Evolutionary conservation across 1,140 invertebrate species (phyloP).

Genomic region (Eurosta solidaginis): DNA sequence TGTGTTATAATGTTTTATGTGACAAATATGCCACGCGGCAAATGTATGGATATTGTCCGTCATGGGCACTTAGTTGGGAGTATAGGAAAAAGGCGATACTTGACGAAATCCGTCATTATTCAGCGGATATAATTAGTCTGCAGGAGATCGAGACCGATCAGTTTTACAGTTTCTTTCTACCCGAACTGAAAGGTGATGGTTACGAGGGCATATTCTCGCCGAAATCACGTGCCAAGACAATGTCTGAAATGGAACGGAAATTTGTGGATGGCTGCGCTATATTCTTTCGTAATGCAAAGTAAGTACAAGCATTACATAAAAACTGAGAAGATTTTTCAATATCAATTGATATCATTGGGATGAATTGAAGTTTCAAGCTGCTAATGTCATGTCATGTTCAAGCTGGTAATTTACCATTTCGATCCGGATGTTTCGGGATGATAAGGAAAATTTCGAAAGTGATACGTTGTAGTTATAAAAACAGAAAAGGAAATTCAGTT

Average conservation of each 20-base stretch:
- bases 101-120: conserved; percentile 93
- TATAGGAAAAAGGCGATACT: conserved; percentile 97
- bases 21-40: conserved; percentile 98
- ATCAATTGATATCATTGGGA: too few species aligned
- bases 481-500: too few species aligned
- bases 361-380: too few species aligned
- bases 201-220: conserved; percentile 99
- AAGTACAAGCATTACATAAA: conserved; percentile 59
- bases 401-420: too few species aligned
- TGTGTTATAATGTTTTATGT: conserved; percentile 99
- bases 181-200: conserved; percentile 89
- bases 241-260: conserved; percentile 95
- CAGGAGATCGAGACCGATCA: conserved; percentile 99
- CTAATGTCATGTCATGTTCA: too few species aligned
- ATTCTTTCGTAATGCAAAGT: conserved; percentile 95
- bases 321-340: too few species aligned
- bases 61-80: conserved; percentile 97
- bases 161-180: conserved; percentile 96
- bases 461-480: too few species aligned
- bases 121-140: conserved; percentile 97
- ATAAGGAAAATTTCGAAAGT: too few species aligned
- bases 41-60: conserved; percentile 97
- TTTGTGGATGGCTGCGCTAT: conserved; percentile 99
- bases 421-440: too few species aligned
- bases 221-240: conserved; percentile 97